Conservation (phyloP, 2,797 vertebrate species). For the Acridotheres tristis region DNA sequence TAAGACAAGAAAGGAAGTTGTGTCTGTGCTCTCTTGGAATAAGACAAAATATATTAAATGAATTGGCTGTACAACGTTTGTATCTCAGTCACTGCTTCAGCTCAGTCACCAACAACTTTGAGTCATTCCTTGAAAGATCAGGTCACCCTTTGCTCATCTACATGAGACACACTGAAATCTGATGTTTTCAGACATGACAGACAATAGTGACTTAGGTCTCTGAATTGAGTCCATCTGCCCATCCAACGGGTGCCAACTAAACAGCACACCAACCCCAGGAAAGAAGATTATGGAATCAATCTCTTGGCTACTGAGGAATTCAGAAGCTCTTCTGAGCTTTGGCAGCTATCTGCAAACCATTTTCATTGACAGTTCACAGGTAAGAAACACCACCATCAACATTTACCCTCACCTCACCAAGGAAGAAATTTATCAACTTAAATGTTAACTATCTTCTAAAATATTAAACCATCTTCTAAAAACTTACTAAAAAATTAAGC, state of each 20-base stretch:
- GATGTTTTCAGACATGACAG: background rate
- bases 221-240: background rate
- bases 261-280: background rate
- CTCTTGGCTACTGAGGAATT: background rate
- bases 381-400: background rate
- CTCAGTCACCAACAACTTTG: background rate
- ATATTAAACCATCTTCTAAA: background rate
- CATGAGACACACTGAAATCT: background rate
- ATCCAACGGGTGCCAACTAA: rapidly evolving
- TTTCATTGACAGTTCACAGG: background rate
- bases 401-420: background rate
- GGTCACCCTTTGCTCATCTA: background rate
- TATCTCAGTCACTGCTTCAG: background rate
- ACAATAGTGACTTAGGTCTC: background rate
- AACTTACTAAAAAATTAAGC: background rate
- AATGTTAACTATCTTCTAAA: background rate
- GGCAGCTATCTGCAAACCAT: background rate
- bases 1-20: background rate
- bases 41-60: background rate
- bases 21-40: rapidly evolving
- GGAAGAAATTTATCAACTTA: background rate
- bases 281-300: background rate
- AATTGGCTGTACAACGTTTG: background rate
- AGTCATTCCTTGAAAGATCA: background rate
- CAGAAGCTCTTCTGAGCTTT: background rate